Conservation (phyloP, 2,888 invertebrate genomes). For the Nemoura dubitans region DNA sequence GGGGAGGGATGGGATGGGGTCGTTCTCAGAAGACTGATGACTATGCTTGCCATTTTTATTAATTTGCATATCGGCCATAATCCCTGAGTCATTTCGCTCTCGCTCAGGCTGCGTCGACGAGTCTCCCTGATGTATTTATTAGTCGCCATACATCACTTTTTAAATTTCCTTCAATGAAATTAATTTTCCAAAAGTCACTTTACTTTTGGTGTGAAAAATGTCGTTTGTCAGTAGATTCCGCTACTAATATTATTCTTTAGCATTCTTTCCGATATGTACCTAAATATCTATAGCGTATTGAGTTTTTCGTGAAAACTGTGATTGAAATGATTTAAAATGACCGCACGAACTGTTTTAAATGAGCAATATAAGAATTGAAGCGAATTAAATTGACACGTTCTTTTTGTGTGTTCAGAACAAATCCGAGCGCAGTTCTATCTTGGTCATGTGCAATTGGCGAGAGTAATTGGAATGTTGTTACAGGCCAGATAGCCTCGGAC, state of each 20-base stretch:
- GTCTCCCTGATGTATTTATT: constrained; percentile 28
- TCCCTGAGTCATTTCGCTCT: constrained; percentile 22
- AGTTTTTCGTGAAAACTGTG: not conserved
- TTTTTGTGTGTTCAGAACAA: not conserved
- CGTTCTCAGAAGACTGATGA: constrained; percentile 30
- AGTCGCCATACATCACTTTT: constrained; percentile 29
- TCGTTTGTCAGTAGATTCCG: not conserved
- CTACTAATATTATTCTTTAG: not conserved
- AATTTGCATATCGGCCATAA: constrained; percentile 37
- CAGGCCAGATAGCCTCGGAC: not conserved
- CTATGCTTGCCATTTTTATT: constrained; percentile 34
- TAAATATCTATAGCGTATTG: too few species aligned
- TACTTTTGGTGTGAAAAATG: not conserved
- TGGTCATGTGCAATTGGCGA: not conserved
- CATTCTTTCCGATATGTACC: too few species aligned
- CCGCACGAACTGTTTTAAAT: not conserved
- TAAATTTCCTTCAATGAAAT: constrained; percentile 31
- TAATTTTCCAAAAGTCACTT: constrained; percentile 19
- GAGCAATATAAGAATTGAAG: not conserved
- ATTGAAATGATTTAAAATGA: not conserved
- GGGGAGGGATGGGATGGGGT: not conserved
- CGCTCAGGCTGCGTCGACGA: not conserved
- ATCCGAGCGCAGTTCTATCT: not conserved
- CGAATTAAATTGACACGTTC: not conserved
- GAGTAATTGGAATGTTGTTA: not conserved